Percentiles rank a stretch among this genome's conserved stretches.
Evolutionary conservation across 2,797 vertebrate species (phyloP).

Genomic region (Anabas testudineus): DNA sequence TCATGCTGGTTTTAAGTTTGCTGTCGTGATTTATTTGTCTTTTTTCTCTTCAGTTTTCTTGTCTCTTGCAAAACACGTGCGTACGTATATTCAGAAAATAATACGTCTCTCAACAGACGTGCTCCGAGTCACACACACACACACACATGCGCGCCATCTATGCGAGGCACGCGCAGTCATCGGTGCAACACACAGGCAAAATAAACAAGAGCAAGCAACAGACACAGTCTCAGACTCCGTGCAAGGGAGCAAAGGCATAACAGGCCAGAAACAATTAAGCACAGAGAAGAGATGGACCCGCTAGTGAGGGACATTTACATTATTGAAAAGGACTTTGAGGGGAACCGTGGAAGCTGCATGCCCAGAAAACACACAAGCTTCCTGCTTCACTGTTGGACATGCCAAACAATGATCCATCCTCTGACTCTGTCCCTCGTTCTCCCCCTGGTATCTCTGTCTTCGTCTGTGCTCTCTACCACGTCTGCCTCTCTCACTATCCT

Average conservation of each 20-base stretch:
- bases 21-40: constrained; percentile 20
- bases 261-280: constrained; percentile 77
- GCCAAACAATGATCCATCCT: constrained; percentile 70
- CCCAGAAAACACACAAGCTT: constrained; percentile 61
- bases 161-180: neutral
- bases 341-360: constrained; percentile 51
- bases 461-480: constrained; percentile 1
- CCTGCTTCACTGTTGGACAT: constrained; percentile 54
- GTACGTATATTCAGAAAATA: neutral
- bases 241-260: constrained; percentile 55
- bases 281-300: constrained; percentile 48
- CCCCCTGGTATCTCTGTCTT: constrained; percentile 9
- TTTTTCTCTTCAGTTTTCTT: constrained; percentile 6
- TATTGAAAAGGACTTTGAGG: constrained; percentile 74
- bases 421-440: constrained; percentile 15
- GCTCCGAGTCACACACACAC: neutral
- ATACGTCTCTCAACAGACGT: neutral
- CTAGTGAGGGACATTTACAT: constrained; percentile 75
- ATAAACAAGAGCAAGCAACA: constrained; percentile 43
- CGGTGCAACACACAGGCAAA: constrained; percentile 1
- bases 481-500: constrained; percentile 3
- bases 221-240: constrained; percentile 29
- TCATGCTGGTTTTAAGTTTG: constrained; percentile 10
- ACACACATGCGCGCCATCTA: neutral
- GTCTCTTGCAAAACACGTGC: neutral